Evolutionary conservation across 2,797 vertebrate genomes (phyloP), one percentile per base, ranked within the genome.

Genomic region (Alosa sapidissima): DNA sequence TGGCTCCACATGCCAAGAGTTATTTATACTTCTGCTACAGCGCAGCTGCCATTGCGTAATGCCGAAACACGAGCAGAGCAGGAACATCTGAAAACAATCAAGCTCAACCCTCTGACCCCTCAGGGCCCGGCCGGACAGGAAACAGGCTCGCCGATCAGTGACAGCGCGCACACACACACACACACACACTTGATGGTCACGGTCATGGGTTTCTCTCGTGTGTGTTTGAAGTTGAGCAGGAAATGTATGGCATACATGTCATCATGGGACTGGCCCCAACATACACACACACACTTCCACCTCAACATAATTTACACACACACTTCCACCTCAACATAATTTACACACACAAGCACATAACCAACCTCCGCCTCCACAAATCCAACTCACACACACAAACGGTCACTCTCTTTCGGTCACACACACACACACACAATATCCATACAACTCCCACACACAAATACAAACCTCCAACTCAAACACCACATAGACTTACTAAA

Each of bases 41-140:
- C 87, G 86, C 91, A 91, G 91, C 91, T 72, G 83, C 81, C 81
- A 21, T 85, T 87, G 89, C 85, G 58, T 90, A 91, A 89, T 83
- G 83, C 87, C 84, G 88, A 88, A 91, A 91, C 72, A 89, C 1
- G 16, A 55, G 54, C 6, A 7, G 54, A 55, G 54, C 81, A 45
- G 85, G 33, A 90, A 89, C 91, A 89, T 88, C 85, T 86, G 85
- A 90, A 90, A 92, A 85, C 4, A 91, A 91, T 88, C 85, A 72
- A 88, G 86, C 72, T 60, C 85, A 85, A 87, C 68, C 72, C 72
- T 47, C 4, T 1, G n/a, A 21, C 58, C 72, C 72, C 72, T 36
- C 36, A 19, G 13, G 41, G 14, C 86, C 82, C 72, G 11, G 68
- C 49, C 58, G n/a, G 83, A 83, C 85, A 86, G 88, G 83, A 88